A percentile compares a stretch with the other conserved stretches of the same genome.
These are phyloP conservation scores for Neria commutata DNA, from an alignment of 2,888 invertebrate species.

Conservation along the genomic window DNA sequence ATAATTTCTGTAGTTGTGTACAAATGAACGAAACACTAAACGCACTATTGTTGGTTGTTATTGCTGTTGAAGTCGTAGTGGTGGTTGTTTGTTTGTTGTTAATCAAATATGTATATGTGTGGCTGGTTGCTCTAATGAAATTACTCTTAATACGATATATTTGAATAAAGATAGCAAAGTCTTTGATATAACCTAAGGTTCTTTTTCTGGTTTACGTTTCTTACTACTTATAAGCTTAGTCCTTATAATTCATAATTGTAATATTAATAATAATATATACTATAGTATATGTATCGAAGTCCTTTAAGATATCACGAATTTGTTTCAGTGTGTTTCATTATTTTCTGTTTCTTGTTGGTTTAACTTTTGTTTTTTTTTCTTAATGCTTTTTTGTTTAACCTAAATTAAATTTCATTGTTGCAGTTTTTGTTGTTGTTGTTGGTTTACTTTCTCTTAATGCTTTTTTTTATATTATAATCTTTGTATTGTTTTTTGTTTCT, in stretches of 20 bases:
- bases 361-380: slow-evolving; percentile 52
- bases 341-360: slow-evolving; percentile 47
- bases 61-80: slow-evolving; percentile 18
- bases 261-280: slow-evolving; percentile 59
- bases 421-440: slow-evolving; percentile 40
- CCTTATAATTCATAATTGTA: slow-evolving; percentile 45
- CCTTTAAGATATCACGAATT: slow-evolving; percentile 63
- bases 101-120: slow-evolving; percentile 29
- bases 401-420: slow-evolving; percentile 45
- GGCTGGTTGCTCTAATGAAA: slow-evolving; percentile 41
- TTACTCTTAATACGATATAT: slow-evolving; percentile 57
- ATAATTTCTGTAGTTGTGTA: slow-evolving; percentile 4
- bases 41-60: too few species aligned
- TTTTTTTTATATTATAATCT: slow-evolving; percentile 42
- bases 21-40: too few species aligned
- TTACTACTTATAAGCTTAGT: slow-evolving; percentile 48
- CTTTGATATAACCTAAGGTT: slow-evolving; percentile 55
- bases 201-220: slow-evolving; percentile 37
- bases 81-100: slow-evolving; percentile 23
- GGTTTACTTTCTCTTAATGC: slow-evolving; percentile 39
- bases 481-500: slow-evolving; percentile 46
- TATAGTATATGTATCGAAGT: slow-evolving; percentile 63
- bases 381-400: slow-evolving; percentile 45
- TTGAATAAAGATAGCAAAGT: slow-evolving; percentile 53
- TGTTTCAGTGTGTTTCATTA: slow-evolving; percentile 62